Evolutionary conservation across 2,888 invertebrate genomes (phyloP), one percentile per base, ranked within the genome.

Genomic region (Hirtodrosophila duncani): DNA sequence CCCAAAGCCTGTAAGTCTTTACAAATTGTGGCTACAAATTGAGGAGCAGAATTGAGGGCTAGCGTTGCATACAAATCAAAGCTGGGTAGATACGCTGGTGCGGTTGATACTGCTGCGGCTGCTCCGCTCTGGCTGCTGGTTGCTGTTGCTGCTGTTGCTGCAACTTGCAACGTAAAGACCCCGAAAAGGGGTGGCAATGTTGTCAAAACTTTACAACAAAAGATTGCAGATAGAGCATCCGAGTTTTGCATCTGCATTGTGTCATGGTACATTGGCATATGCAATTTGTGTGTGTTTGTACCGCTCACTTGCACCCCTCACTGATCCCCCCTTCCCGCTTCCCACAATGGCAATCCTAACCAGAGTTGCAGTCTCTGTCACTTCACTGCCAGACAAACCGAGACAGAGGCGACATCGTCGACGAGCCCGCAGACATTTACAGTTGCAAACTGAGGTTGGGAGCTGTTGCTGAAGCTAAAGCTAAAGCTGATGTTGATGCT

Each of bases 201-300:
- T 74, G 75, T 74, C 70, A 78, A 78, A 78, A 66, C 44, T 65
- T 46, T 61, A 51, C 66, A 69, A 69, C 75, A 53, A 55, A 53
- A 62, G 70, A 74, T 74, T 38, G 26, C 50, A 42, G 61, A 55
- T 78, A 74, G 58, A 42, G 49, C 30, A 62, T 63, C 56, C 26
- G 49, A 37, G 45, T 41, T 50, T 33, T 49, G 29, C 49, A 52
- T 18, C 5, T n/a, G n/a, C n/a, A 61, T 49, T 21, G 33, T 6
- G 27, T 10, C 1, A n/a, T 26, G 33, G 13, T 31, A 21, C 24
- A 50, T 41, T 36, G 26, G 26, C 30, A 56, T 55, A 31, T 44
- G 56, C 56, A 39, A 21, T n/a, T n/a, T n/a, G n/a, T n/a, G n/a
- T n/a, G n/a, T n/a, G n/a, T n/a, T n/a, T n/a, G n/a, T n/a, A n/a